Evolutionary conservation across 92 coral and sea anemone genomes (phyloP), one percentile per base, ranked within the genome.

Genomic region (Phenganax marumi): DNA sequence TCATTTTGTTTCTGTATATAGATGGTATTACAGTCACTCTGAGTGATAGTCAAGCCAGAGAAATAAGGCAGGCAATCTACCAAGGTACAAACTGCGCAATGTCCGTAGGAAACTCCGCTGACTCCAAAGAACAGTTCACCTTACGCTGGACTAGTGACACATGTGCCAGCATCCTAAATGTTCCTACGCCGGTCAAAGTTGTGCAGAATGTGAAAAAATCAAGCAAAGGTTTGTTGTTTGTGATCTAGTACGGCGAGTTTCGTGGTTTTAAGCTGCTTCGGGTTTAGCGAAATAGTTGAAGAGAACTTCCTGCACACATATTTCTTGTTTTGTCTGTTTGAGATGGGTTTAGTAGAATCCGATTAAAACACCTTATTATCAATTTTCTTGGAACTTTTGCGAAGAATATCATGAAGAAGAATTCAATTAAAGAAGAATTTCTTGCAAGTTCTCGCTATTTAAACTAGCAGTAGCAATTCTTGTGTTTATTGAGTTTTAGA

Each of bases 81-180:
- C 83, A 78, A 48, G 83, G 83, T 16, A 78, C 83, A 39, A 78
- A 78, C 60, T 78, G 83, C 47, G 65, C 73, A 21, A 61, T 78
- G 83, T 61, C 49, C 4, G 58, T 78, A 21, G 83, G 83, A 14
- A 50, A 47, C 68, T 66, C 72, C 43, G 33, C 81, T 11, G 81
- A 77, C 63, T 25, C 68, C 6, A 62, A 77, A 50, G 73, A 78
- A 25, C 73, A 78, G 83, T 78, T 78, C 12, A 61, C 52, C 0
- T 21, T 78, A 10, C 83, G 71, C 6, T 78, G 83, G 83, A 78
- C 83, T 0, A 50, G 49, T 39, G 83, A 63, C 8, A 48, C 71
- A 7, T 61, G 72, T 10, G 53, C 55, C 4, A 63, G 83, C 22
- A 16, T 61, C 8, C 21, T 62, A 16, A 21, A 62, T 17, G 18